A percentile compares a stretch with the other conserved stretches of the same genome.
Evolutionary conservation across 1,140 invertebrate genomes (phyloP).

Genomic region (Sogatella furcifera): DNA sequence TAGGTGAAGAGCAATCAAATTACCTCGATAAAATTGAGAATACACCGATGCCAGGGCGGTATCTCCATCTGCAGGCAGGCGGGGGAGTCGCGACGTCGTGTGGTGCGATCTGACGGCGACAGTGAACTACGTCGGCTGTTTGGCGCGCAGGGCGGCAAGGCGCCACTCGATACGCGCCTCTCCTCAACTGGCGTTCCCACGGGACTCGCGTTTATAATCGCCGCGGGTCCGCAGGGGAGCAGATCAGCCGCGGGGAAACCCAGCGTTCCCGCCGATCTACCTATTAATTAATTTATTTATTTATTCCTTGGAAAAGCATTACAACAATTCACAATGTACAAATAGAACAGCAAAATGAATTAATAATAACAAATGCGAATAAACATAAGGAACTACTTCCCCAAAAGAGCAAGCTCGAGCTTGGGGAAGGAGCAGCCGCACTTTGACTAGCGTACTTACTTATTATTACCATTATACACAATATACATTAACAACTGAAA

Average conservation of each 20-base stretch:
- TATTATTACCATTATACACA: no score
- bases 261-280: constrained; percentile 27
- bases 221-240: constrained; percentile 5
- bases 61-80: constrained; percentile 30
- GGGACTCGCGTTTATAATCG: constrained; percentile 21
- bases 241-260: constrained; percentile 14
- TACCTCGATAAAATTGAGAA: constrained; percentile 37
- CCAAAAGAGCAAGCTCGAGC: no score
- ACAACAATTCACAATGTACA: no score
- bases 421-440: no score
- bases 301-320: no score
- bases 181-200: constrained; percentile 26
- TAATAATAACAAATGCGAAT: no score
- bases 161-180: constrained; percentile 18
- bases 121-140: constrained; percentile 32
- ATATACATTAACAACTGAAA: no score
- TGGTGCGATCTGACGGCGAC: constrained; percentile 33
- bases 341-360: no score
- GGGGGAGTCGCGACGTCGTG: constrained; percentile 30
- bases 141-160: constrained; percentile 15
- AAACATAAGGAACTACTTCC: no score
- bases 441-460: no score
- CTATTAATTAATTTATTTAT: no score
- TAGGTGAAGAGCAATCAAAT: neutral
- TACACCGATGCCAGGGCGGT: constrained; percentile 34